Evolutionary conservation across 2,797 vertebrate species (phyloP).

Genomic region (Babyrousa celebensis): DNA sequence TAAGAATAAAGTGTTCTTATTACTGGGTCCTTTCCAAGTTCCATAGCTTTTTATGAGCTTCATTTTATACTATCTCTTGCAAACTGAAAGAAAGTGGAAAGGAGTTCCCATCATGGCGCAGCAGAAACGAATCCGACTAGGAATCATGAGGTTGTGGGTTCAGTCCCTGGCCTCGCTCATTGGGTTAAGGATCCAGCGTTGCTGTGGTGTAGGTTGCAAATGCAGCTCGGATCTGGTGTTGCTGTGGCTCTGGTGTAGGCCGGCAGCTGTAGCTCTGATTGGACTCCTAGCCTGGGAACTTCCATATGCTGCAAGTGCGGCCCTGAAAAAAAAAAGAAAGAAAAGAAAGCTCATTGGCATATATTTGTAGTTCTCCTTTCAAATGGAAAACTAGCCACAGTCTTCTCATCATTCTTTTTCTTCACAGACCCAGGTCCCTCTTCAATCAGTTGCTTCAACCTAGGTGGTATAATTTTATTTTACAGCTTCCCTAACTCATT

Average conservation of each 20-base stretch:
- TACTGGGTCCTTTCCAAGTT: slow-evolving; percentile 4
- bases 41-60: slow-evolving; percentile 29
- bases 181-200: too few relatives aligned
- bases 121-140: too few relatives aligned
- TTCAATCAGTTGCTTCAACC: slow-evolving; percentile 59
- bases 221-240: too few relatives aligned
- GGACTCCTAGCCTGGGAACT: too few relatives aligned
- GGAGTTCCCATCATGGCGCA: too few relatives aligned
- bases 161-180: too few relatives aligned
- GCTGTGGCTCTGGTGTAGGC: too few relatives aligned
- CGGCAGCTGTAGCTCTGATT: too few relatives aligned
- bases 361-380: slow-evolving; percentile 55
- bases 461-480: slow-evolving; percentile 52
- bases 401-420: slow-evolving; percentile 1
- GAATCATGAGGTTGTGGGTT: too few relatives aligned
- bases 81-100: not conserved
- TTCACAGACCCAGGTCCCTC: not conserved
- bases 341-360: not conserved
- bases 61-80: not conserved
- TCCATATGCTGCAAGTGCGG: too few relatives aligned
- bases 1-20: slow-evolving; percentile 50
- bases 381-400: not conserved
- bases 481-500: slow-evolving; percentile 9
- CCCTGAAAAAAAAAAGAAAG: too few relatives aligned
- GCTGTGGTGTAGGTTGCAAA: too few relatives aligned